These are phyloP conservation scores for Drosophila anceps DNA, from an alignment of 2,888 invertebrate genomes.

Conservation along the genomic window DNA sequence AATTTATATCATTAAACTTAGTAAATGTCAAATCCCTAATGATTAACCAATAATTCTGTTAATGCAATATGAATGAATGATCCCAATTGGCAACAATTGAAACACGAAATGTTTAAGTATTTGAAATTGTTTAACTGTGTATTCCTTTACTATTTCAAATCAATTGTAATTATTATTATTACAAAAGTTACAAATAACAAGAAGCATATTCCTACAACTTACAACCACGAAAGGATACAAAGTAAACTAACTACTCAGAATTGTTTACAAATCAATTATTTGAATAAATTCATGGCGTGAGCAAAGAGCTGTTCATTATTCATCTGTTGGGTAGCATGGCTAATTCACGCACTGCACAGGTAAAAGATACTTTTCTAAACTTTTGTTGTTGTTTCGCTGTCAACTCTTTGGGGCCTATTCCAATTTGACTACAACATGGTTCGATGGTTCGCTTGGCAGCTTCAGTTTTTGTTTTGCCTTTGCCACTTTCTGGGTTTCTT, in stretches of 20 bases:
- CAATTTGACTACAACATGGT: slow-evolving; percentile 60
- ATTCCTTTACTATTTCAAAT: neutral
- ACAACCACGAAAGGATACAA: neutral
- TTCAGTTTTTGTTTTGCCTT: slow-evolving; percentile 36
- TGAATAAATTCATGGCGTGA: neutral
- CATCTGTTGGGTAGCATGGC: slow-evolving; percentile 6
- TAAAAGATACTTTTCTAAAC: slow-evolving; percentile 36
- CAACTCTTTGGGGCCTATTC: slow-evolving; percentile 46
- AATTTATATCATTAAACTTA: too few species aligned
- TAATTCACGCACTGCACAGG: slow-evolving; percentile 49
- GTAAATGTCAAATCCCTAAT: neutral
- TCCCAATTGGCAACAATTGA: too few species aligned
- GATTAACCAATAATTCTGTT: too few species aligned
- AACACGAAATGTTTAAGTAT: too few species aligned
- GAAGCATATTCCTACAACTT: neutral
- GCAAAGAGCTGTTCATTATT: neutral
- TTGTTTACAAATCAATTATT: neutral
- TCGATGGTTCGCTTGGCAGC: slow-evolving; percentile 52
- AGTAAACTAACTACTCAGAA: neutral
- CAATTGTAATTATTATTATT: neutral
- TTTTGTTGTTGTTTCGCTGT: slow-evolving; percentile 39
- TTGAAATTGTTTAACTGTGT: too few species aligned
- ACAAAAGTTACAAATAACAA: neutral
- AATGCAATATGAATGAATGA: too few species aligned
- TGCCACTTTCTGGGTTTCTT: slow-evolving; percentile 49